Base-by-base conservation (phyloP, 2,113 vertebrate genomes). In the Puffinus mauretanicus region DNA sequence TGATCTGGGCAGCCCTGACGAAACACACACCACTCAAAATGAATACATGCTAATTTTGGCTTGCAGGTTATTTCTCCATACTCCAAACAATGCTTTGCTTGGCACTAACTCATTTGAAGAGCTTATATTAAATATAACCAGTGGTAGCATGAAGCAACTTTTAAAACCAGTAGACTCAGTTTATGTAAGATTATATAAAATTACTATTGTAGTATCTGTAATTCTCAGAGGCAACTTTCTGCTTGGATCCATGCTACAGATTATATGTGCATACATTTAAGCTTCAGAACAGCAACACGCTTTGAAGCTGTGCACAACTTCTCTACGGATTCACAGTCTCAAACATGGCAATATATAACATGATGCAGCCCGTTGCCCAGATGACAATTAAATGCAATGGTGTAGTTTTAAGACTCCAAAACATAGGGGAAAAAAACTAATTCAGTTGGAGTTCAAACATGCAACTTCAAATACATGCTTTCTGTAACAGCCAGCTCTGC, bases 1-100 rank as follows among this genome's bases (percentile, higher is more conserved):
- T 57, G 93, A 96, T 96, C 96, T 47, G 90, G 96, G 96, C 96
- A 97, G 94, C 94, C 91, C 94, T 88, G 86, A 93, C 12, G 57
- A 94, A 95, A 96, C 72, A 82, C 91, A 96, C 83, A 86, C 86
- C 94, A 29, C 85, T 92, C 76, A 64, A 60, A 82, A 91, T 9
- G 42, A 93, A 76, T 76, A 92, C 55, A 11, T 27, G 65, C 95
- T 96, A 93, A 96, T 93, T 96, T 88, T 92, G 96, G 94, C 96
- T 93, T 64, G 16, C 95, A 96, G 94, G 91, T 94, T 96, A 62
- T 94, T 94, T 88, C 96, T 88, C 91, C 80, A 66, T 89, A 57
- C 83, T 96, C 69, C 86, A 87, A 95, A 96, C 95, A 97, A 93
- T 84, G 92, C 96, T 94, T 94, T 96, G 72, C 90, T 94, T 96